Evolutionary conservation across 1,140 invertebrate genomes (phyloP).

Genomic region (Sminthurinus signatus): DNA sequence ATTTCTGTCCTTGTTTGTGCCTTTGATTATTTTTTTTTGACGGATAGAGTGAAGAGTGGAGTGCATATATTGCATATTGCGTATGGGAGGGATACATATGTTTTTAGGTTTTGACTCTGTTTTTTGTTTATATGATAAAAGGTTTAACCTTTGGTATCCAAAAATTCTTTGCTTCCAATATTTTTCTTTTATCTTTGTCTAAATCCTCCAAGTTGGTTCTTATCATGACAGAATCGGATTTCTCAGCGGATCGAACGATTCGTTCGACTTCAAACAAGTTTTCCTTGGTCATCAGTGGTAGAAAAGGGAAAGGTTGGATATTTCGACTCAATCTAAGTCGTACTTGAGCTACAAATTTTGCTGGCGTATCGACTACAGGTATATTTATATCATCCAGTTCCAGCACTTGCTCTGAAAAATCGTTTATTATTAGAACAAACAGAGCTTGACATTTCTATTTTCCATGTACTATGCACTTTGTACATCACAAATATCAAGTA

Average conservation of each 20-base stretch:
- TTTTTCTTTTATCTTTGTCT: constrained; percentile 40
- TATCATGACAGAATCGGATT: constrained; percentile 31
- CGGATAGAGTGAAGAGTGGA: no score
- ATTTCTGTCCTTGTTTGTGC: no score
- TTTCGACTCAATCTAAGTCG: constrained; percentile 34
- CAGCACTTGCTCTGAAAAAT: neutral
- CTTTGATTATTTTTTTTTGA: no score
- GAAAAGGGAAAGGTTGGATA: constrained; percentile 36
- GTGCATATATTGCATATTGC: no score
- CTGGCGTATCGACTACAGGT: constrained; percentile 35
- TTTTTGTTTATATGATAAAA: no score
- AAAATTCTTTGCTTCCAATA: constrained; percentile 46
- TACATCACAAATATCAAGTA: no score
- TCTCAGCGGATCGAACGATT: constrained; percentile 1
- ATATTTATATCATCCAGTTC: constrained; percentile 10
- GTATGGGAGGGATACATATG: no score
- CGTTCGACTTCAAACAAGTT: constrained; percentile 26
- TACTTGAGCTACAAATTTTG: constrained; percentile 35
- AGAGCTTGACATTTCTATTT: no score
- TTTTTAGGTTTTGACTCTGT: no score
- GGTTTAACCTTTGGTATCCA: constrained; percentile 46
- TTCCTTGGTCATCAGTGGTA: constrained; percentile 28
- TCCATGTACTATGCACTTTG: no score
- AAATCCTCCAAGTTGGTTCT: constrained; percentile 41
- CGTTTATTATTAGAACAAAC: no score